A percentile compares a stretch with the other conserved stretches of the same genome.
These are phyloP conservation scores for Cricetomys ansorgei DNA, from an alignment of 2,113 vertebrate genomes.

Conservation along the genomic window DNA sequence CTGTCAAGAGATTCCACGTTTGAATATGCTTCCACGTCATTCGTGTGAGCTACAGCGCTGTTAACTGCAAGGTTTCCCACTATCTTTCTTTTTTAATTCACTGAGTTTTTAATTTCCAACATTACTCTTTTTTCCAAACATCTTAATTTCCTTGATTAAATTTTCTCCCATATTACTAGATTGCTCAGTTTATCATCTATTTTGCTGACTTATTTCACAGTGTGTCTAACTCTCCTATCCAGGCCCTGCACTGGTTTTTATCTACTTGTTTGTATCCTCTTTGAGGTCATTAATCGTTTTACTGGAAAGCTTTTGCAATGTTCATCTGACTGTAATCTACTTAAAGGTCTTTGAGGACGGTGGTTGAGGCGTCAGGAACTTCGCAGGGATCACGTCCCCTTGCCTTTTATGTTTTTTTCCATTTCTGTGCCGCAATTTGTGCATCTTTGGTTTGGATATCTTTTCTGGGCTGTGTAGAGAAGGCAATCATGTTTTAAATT, in stretches of 20 bases:
- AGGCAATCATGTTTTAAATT: too few relatives aligned
- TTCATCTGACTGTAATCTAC: background rate
- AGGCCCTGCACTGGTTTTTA: background rate
- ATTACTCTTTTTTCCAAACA: background rate
- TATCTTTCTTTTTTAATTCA: background rate
- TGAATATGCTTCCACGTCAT: too few relatives aligned
- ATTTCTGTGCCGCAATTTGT: too few relatives aligned
- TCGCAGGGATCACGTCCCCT: too few relatives aligned
- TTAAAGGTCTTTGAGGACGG: background rate
- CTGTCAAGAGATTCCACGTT: too few relatives aligned
- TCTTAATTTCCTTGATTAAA: background rate
- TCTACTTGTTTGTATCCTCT: background rate
- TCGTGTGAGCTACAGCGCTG: too few relatives aligned
- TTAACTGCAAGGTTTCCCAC: too few relatives aligned
- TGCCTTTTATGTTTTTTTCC: too few relatives aligned
- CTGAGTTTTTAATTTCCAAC: background rate
- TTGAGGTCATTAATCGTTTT: background rate
- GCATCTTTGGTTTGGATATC: too few relatives aligned
- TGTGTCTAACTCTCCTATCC: background rate
- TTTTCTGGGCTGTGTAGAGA: too few relatives aligned
- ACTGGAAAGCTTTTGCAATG: background rate
- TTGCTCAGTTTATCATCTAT: background rate
- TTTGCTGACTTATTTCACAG: background rate
- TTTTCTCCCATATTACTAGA: background rate
- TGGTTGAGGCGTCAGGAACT: too few relatives aligned